These are phyloP conservation scores for Mesocentrotus franciscanus DNA, from an alignment of 53 echinoderm and acorn worm genomes.

Conservation along the genomic window DNA sequence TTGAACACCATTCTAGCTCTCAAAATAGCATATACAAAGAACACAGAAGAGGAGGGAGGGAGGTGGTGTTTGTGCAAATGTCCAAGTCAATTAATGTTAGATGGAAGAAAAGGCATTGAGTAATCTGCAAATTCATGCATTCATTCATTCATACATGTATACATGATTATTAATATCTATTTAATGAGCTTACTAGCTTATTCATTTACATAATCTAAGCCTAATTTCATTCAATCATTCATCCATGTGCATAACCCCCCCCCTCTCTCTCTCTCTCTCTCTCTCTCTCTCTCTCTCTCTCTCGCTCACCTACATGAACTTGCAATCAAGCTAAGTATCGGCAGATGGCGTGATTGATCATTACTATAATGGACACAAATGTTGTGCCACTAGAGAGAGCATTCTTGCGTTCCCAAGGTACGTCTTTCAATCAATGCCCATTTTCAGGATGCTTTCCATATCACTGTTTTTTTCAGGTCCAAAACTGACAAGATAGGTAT, in stretches of 20 bases:
- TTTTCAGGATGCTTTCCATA: background rate
- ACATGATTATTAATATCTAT: too few species aligned
- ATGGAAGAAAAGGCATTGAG: too few species aligned
- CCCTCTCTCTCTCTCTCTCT: background rate
- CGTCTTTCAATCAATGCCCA: background rate
- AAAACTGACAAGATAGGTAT: background rate
- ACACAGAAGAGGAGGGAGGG: background rate
- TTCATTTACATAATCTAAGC: too few species aligned
- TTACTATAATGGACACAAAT: slow-evolving; percentile 4
- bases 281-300: background rate
- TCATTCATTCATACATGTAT: too few species aligned
- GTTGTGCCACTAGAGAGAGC: background rate
- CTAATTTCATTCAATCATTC: too few species aligned
- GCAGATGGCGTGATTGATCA: slow-evolving; percentile 7
- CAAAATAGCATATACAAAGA: background rate
- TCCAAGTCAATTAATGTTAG: background rate
- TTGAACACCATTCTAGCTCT: too few species aligned
- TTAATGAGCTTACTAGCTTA: too few species aligned
- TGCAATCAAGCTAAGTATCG: background rate
- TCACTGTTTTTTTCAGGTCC: background rate
- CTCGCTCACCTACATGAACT: background rate
- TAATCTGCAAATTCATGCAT: too few species aligned
- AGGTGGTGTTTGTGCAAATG: background rate
- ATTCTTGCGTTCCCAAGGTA: background rate
- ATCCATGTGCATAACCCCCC: too few species aligned